phyloP scores from a whole-genome alignment of 2,113 vertebrate species.

The Nymphicus hollandicus region DNA sequence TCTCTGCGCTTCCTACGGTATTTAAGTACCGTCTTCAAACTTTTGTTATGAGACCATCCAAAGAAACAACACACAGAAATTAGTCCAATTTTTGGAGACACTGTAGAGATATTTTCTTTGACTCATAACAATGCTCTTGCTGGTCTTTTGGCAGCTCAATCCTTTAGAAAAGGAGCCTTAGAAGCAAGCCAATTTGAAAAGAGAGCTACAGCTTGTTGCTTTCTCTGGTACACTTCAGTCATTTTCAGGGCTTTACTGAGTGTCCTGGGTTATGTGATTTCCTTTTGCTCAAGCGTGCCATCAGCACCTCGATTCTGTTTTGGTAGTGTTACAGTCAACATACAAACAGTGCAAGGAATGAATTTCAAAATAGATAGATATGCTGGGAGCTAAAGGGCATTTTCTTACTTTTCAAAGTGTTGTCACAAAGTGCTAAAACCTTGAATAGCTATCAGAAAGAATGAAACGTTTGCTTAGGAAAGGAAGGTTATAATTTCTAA shows the following conservation, averaged over 20 bases:
- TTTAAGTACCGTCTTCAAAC: not conserved
- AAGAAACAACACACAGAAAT: not conserved
- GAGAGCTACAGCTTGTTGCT: not conserved
- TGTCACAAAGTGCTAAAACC: not conserved
- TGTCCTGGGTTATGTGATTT: not conserved
- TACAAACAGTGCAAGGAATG: not conserved
- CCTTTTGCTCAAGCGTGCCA: slow-evolving; percentile 2
- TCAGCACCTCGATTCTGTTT: not conserved
- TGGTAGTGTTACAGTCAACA: not conserved
- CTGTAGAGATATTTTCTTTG: not conserved
- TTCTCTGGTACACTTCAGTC: not conserved
- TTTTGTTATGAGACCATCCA: not conserved
- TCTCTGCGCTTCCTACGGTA: not conserved
- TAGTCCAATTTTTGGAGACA: not conserved
- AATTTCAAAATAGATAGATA: not conserved
- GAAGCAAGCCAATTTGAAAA: not conserved
- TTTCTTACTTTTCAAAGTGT: not conserved
- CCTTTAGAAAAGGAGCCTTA: not conserved
- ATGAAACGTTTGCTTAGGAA: not conserved
- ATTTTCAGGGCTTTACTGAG: not conserved
- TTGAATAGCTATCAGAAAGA: not conserved
- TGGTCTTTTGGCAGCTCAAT: not conserved
- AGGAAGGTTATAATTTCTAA: slow-evolving; percentile 29
- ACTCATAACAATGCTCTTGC: not conserved
- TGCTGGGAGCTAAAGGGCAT: not conserved